Evolutionary conservation across 2,888 invertebrate genomes (phyloP).

Genomic region (Neocrepidodera transversa): DNA sequence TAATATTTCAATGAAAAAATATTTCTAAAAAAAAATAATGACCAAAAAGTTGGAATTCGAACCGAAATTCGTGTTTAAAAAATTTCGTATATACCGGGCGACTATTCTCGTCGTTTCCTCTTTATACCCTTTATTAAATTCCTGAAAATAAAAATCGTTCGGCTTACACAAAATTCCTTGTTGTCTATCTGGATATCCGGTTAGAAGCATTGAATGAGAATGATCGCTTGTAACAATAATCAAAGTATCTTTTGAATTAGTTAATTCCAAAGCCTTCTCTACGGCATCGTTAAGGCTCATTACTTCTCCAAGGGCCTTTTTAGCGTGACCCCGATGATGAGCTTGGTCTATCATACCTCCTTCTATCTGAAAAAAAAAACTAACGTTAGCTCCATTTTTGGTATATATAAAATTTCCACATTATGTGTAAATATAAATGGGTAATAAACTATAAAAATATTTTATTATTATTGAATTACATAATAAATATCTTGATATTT

Average conservation of each 20-base stretch:
- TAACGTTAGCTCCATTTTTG: too few relatives aligned
- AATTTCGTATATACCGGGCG: too few relatives aligned
- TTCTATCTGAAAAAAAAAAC: slow-evolving; percentile 68
- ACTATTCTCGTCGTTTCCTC: too few relatives aligned
- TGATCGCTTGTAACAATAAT: slow-evolving; percentile 88
- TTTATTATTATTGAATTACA: too few relatives aligned
- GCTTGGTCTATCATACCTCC: slow-evolving; percentile 87
- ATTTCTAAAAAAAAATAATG: too few relatives aligned
- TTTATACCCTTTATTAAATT: background rate
- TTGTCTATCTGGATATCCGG: slow-evolving; percentile 77
- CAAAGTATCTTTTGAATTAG: slow-evolving; percentile 67
- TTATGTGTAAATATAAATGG: too few relatives aligned
- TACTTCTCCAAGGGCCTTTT: slow-evolving; percentile 80
- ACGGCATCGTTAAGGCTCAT: slow-evolving; percentile 82
- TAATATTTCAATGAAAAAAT: too few relatives aligned
- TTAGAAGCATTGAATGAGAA: slow-evolving; percentile 78
- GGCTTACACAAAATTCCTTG: slow-evolving; percentile 72
- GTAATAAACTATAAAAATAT: too few relatives aligned
- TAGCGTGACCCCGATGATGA: slow-evolving; percentile 82
- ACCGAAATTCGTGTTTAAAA: too few relatives aligned
- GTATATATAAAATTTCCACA: too few relatives aligned
- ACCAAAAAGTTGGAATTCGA: too few relatives aligned
- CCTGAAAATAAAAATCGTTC: background rate
- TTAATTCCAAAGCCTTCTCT: slow-evolving; percentile 67
- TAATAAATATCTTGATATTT: too few relatives aligned